phyloP scores from a whole-genome alignment of 2,888 invertebrate species.

The Drosophila lutescens region DNA sequence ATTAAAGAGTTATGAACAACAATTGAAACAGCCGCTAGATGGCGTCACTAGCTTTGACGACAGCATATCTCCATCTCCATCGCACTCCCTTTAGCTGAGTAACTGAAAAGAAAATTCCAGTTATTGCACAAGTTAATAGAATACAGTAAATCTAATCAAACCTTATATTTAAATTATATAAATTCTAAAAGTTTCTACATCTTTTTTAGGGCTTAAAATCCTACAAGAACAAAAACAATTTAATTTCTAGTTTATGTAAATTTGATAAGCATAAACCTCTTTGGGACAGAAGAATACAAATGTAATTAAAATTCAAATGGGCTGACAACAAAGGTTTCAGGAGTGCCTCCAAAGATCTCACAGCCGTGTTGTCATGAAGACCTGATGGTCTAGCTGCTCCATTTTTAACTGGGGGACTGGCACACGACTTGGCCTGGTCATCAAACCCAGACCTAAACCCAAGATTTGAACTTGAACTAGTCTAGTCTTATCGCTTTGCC shows the following conservation, averaged over 20 bases:
- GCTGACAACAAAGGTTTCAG: not conserved
- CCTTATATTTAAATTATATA: no score
- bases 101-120: no score
- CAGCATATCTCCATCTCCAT: no score
- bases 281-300: not conserved
- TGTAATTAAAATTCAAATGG: not conserved
- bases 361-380: no score
- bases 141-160: no score
- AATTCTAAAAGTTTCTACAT: no score
- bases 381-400: not conserved
- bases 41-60: no score
- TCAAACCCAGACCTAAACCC: slow-evolving; percentile 44
- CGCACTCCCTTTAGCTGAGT: no score
- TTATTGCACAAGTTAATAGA: no score
- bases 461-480: slow-evolving; percentile 61
- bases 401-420: slow-evolving; percentile 26
- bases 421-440: slow-evolving; percentile 54
- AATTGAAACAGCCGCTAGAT: no score
- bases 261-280: not conserved
- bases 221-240: not conserved
- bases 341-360: not conserved
- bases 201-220: not conserved
- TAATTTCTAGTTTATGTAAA: not conserved
- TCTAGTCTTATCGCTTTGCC: slow-evolving; percentile 11
- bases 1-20: no score